Evolutionary conservation across 1,140 invertebrate genomes (phyloP).

Genomic region (Amyelois transitella): DNA sequence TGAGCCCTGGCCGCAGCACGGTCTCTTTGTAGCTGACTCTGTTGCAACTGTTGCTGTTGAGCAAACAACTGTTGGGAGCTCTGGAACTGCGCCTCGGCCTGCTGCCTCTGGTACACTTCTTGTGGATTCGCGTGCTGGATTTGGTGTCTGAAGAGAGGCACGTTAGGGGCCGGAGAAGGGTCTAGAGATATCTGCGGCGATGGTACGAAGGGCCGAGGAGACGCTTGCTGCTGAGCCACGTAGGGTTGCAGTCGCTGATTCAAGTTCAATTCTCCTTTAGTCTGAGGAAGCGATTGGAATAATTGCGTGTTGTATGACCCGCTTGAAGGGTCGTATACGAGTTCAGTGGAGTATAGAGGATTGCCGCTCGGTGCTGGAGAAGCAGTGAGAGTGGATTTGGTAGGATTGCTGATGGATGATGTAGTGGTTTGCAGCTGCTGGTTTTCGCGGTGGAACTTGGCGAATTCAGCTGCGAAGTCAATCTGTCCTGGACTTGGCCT

Average conservation of each 20-base stretch:
- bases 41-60: conserved; percentile 80
- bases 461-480: conserved; percentile 83
- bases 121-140: conserved; percentile 75
- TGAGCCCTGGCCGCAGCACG: conserved; percentile 65
- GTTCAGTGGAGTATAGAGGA: conserved; percentile 83
- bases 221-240: conserved; percentile 77
- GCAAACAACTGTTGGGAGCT: conserved; percentile 84
- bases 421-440: conserved; percentile 74
- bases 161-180: conserved; percentile 46
- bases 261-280: conserved; percentile 80
- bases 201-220: conserved; percentile 56
- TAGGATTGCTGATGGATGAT: conserved; percentile 37
- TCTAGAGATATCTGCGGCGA: conserved; percentile 58
- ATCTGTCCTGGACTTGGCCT: conserved; percentile 68
- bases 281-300: conserved; percentile 84
- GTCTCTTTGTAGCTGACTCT: conserved; percentile 72
- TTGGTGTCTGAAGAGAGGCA: conserved; percentile 67
- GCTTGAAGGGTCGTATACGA: conserved; percentile 84
- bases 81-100: conserved; percentile 79
- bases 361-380: conserved; percentile 65
- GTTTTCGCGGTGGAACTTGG: conserved; percentile 85
- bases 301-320: conserved; percentile 87
- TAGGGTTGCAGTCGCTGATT: conserved; percentile 84
- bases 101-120: conserved; percentile 82
- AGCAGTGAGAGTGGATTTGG: conserved; percentile 52